Evolutionary conservation across 2,113 vertebrate genomes (phyloP), one percentile per base, ranked within the genome.

Genomic region (Rhinoderma darwinii): DNA sequence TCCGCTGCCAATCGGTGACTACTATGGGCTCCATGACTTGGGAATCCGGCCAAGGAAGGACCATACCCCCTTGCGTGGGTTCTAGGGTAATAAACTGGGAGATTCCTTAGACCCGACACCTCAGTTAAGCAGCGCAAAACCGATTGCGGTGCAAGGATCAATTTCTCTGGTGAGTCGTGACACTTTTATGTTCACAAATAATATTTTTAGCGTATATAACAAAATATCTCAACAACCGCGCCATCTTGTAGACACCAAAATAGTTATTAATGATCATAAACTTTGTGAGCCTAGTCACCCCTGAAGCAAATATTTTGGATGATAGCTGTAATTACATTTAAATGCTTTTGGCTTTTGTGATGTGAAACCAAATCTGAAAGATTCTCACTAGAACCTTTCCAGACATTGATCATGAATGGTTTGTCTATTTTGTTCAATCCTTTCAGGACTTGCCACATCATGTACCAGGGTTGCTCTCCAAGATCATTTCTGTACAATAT

Each of bases 311-410:
- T 74, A 87, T 82, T 82, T 87, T 18, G 41, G 35, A 82, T 74
- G 86, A 87, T 87, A 27, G 35, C 79, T 63, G 78, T 82, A 87
- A 87, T 87, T 87, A 75, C 43, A 18, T 82, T 35, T 82, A 87
- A 87, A 82, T 4, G 70, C 79, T 87, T 75, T 79, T 87, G 86
- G 86, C 86, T 50, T 74, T 18, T 73, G 43, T 82, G 68, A 41
- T 35, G 68, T 66, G 78, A 82, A 82, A 87, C 63, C 20, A 41
- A 75, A 87, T 82, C 68, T 86, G 77, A 1, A 86, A 35, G 66
- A 86, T 73, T 75, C 86, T 82, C 63, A 73, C 76, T 68, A 5
- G 25, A 82, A 59, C 32, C 63, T n/a, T 74, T 74, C 18, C 44
- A 81, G 59, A 39, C 30, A 18, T 43, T 37, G 30, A 81, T 73